phyloP scores from a whole-genome alignment of 2,888 invertebrate genomes.

The Plebejus anna region DNA sequence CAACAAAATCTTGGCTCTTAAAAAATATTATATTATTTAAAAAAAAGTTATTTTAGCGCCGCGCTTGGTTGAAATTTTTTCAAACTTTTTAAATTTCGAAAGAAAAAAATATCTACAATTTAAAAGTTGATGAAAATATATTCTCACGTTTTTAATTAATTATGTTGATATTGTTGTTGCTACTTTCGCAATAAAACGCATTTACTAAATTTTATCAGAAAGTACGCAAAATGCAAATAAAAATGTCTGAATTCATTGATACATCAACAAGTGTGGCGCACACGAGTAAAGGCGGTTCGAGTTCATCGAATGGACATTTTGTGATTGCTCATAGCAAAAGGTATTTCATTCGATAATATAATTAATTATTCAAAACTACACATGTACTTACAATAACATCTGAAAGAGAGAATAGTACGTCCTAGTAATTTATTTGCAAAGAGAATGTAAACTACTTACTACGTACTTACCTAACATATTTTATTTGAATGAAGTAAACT shows the following conservation, averaged over 20 bases:
- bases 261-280: background rate
- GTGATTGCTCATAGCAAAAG: slow-evolving; percentile 51
- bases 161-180: background rate
- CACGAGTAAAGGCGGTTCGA: slow-evolving; percentile 22
- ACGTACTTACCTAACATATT: no score
- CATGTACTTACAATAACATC: background rate
- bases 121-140: background rate
- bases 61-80: background rate
- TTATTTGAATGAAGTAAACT: background rate
- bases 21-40: background rate
- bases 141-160: background rate
- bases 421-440: no score
- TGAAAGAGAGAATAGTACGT: background rate
- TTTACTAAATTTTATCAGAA: no score
- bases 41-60: background rate
- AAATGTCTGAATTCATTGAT: background rate
- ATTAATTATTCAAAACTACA: background rate
- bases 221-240: background rate
- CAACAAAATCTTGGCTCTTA: background rate
- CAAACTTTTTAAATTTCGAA: background rate
- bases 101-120: background rate
- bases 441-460: no score
- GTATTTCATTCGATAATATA: background rate
- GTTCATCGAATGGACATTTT: slow-evolving; percentile 43
- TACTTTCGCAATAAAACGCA: no score